Conservation (phyloP, 2,797 vertebrate species). For the Paramormyrops hopkinsi region DNA sequence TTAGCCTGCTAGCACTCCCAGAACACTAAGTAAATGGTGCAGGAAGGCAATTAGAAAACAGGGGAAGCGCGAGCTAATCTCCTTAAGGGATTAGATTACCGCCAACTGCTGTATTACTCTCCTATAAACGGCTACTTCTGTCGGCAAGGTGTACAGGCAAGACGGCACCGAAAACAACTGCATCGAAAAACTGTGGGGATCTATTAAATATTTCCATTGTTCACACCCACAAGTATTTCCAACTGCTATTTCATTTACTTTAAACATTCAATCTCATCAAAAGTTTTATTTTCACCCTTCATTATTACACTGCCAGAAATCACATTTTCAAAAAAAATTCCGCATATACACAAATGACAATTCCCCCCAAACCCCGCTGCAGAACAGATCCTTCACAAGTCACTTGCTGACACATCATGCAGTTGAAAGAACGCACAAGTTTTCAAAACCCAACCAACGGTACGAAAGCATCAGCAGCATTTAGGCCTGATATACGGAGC, state of each 20-base stretch:
- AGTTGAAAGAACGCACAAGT: not conserved
- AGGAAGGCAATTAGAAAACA: slow-evolving; percentile 46
- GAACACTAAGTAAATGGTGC: slow-evolving; percentile 23
- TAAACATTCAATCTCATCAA: not conserved
- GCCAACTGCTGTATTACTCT: slow-evolving; percentile 43
- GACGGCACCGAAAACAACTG: not conserved
- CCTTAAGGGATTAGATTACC: slow-evolving; percentile 60
- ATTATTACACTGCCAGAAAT: not conserved
- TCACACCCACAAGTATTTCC: not conserved
- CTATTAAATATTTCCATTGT: not conserved
- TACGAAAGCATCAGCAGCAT: not conserved
- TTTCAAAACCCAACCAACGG: not conserved
- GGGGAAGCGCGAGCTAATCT: slow-evolving; percentile 62
- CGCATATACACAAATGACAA: not conserved
- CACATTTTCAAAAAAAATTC: not conserved
- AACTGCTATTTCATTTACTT: not conserved
- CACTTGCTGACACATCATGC: not conserved
- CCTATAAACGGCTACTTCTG: slow-evolving; percentile 48
- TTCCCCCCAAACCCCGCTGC: not conserved
- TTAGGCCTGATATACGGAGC: not conserved
- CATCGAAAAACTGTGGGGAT: not conserved
- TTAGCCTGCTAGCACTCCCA: not conserved
- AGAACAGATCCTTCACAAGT: not conserved
- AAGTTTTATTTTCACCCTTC: not conserved
- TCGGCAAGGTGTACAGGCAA: slow-evolving; percentile 11